These are phyloP conservation scores for Loriculus beryllinus DNA, from an alignment of 2,797 vertebrate genomes.

Conservation along the genomic window DNA sequence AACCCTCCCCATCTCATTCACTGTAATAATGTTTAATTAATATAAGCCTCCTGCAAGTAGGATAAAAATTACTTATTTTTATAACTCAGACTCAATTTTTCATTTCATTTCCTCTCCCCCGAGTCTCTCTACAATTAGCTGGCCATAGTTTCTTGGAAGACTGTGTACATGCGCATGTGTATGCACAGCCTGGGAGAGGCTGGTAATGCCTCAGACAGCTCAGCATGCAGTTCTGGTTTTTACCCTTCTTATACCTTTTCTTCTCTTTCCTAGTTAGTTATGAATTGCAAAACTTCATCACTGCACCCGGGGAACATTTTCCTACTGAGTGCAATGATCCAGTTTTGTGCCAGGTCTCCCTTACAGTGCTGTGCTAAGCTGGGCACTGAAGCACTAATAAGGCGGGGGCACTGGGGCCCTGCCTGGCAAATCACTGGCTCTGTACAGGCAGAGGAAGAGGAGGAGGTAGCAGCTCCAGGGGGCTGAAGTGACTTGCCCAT, in stretches of 20 bases:
- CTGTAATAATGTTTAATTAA: conserved; percentile 86
- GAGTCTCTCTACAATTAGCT: conserved; percentile 76
- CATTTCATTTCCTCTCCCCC: conserved; percentile 80
- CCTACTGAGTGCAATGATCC: not conserved
- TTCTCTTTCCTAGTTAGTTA: not conserved
- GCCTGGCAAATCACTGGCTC: not conserved
- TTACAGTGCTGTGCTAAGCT: not conserved
- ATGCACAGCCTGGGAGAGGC: not conserved
- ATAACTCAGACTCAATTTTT: conserved; percentile 79
- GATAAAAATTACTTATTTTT: conserved; percentile 81
- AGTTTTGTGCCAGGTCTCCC: not conserved
- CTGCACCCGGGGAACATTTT: not conserved
- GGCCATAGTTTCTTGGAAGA: conserved; percentile 64
- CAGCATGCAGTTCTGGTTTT: not conserved
- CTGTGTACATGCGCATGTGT: not conserved
- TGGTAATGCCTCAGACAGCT: not conserved
- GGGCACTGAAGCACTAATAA: not conserved
- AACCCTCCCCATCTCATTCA: conserved; percentile 71
- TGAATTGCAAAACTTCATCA: not conserved
- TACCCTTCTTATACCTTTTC: not conserved
- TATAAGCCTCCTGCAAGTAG: conserved; percentile 80
- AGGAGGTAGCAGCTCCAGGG: not conserved
- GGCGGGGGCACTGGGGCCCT: not conserved
- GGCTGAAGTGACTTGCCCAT: not conserved
- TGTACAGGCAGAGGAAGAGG: not conserved